A percentile compares a stretch with the other conserved stretches of the same genome.
Conservation (phyloP, 2,797 vertebrate species). For the Prionace glauca region DNA sequence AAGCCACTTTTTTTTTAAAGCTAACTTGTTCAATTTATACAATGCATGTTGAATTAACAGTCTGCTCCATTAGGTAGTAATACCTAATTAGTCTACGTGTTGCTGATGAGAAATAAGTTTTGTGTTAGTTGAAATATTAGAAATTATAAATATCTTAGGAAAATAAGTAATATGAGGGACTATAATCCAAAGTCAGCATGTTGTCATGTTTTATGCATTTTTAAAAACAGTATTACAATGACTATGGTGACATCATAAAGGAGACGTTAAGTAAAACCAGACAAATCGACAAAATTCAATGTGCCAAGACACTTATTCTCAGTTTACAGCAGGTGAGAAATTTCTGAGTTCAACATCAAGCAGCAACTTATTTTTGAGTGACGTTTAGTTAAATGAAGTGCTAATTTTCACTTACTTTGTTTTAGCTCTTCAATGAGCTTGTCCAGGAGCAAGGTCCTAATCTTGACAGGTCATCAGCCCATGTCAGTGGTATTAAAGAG, state of each 20-base stretch:
- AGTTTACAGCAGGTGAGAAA: constrained; percentile 92
- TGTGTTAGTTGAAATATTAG: background rate
- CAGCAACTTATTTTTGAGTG: background rate
- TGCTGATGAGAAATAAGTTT: background rate
- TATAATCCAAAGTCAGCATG: background rate
- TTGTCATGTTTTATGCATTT: constrained; percentile 1
- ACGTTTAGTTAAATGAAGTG: background rate
- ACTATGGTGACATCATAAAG: constrained; percentile 98
- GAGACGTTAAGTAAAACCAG: constrained; percentile 97
- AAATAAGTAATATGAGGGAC: background rate
- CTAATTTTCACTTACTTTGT: constrained; percentile 41
- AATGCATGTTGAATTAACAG: background rate
- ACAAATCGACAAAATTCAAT: constrained; percentile 97
- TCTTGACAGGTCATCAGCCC: constrained; percentile 91
- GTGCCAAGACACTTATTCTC: constrained; percentile 98
- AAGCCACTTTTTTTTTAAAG: background rate
- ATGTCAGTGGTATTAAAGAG: constrained; percentile 96
- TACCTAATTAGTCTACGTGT: background rate
- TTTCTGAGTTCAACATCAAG: background rate
- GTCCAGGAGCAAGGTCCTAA: constrained; percentile 95
- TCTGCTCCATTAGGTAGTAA: background rate
- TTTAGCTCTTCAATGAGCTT: constrained; percentile 92
- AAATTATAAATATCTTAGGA: background rate
- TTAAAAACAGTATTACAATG: constrained; percentile 84
- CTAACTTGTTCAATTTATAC: background rate